phyloP scores from a whole-genome alignment of 2,888 invertebrate species.

The Lepidochrysops patricia region DNA sequence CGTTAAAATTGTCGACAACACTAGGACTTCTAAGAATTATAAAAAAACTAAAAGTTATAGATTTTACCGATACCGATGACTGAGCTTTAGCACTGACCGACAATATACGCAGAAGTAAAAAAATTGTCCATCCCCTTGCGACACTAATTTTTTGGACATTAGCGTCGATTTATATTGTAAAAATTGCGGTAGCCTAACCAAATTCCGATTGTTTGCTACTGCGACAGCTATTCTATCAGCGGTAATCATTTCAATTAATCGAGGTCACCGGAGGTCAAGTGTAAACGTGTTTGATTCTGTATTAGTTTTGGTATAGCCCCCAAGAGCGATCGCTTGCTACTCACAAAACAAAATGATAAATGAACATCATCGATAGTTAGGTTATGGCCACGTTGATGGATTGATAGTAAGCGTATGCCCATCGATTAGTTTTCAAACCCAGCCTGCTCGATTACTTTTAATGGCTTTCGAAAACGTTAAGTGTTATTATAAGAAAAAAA shows the following conservation, averaged over 20 bases:
- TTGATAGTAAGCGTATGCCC: conserved; percentile 67
- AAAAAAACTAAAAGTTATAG: too few species aligned
- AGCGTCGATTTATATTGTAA: too few species aligned
- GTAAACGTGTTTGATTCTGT: conserved; percentile 10
- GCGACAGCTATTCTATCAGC: background rate
- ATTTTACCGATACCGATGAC: too few species aligned
- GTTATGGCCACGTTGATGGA: conserved; percentile 71
- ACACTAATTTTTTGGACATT: too few species aligned
- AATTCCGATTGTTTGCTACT: background rate
- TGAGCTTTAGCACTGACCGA: too few species aligned
- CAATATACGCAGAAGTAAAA: too few species aligned
- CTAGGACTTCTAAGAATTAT: too few species aligned
- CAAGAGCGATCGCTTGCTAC: conserved; percentile 56
- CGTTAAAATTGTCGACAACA: too few species aligned
- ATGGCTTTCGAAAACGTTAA: conserved; percentile 62
- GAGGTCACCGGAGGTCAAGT: background rate
- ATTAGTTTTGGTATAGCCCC: conserved; percentile 45
- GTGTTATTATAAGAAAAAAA: conserved; percentile 38
- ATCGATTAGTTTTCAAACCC: conserved; percentile 58
- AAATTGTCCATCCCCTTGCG: too few species aligned
- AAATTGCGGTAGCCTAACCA: background rate
- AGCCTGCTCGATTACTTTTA: conserved; percentile 53
- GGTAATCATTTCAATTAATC: background rate
- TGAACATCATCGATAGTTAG: conserved; percentile 67
- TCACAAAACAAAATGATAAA: conserved; percentile 72